phyloP scores from a whole-genome alignment of 2,797 vertebrate genomes.

The Hydrolagus colliei region DNA sequence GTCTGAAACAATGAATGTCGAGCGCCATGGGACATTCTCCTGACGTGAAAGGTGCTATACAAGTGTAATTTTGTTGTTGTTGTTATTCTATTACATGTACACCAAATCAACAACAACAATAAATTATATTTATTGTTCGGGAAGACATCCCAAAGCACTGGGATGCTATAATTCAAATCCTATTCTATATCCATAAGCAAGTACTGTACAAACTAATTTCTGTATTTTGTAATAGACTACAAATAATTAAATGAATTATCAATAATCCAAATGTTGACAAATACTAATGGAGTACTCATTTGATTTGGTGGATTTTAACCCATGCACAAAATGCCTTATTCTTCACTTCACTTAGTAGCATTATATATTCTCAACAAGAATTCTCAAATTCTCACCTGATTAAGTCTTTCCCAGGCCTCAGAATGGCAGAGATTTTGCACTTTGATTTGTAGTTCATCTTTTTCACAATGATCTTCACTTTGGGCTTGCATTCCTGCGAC shows the following conservation, averaged over 20 bases:
- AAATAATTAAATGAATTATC: neutral
- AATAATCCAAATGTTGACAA: neutral
- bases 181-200: neutral
- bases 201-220: no score
- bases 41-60: no score
- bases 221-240: neutral
- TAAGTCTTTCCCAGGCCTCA: constrained; percentile 15
- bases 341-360: neutral
- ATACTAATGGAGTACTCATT: neutral
- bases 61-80: no score
- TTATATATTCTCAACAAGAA: neutral
- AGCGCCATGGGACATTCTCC: no score
- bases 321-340: neutral
- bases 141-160: no score
- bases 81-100: no score
- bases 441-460: constrained; percentile 26
- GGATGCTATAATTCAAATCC: no score
- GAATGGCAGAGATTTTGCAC: constrained; percentile 18
- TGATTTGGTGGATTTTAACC: neutral
- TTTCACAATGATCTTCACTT: constrained; percentile 7
- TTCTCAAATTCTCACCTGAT: constrained; percentile 24
- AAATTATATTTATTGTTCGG: no score
- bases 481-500: neutral
- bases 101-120: no score
- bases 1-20: no score